phyloP scores from a whole-genome alignment of 2,888 invertebrate species.

The Ectemnius cavifrons region DNA sequence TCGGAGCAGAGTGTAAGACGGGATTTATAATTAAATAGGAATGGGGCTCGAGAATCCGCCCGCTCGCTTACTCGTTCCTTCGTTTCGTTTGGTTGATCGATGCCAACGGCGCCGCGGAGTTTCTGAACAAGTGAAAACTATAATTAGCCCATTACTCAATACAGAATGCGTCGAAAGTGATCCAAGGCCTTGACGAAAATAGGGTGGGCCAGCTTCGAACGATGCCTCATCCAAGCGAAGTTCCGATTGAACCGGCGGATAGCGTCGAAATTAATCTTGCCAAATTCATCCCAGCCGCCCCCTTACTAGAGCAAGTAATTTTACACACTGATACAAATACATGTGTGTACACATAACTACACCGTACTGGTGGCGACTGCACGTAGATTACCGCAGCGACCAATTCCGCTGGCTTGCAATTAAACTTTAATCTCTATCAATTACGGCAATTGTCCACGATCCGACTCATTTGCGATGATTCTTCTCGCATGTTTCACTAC shows the following conservation, averaged over 20 bases:
- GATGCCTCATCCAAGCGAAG: slow-evolving; percentile 18
- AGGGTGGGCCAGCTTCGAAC: slow-evolving; percentile 39
- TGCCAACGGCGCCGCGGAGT: slow-evolving; percentile 41
- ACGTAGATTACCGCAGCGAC: neutral
- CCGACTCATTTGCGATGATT: neutral
- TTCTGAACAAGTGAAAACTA: slow-evolving; percentile 64
- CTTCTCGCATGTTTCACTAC: neutral
- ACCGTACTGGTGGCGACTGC: neutral
- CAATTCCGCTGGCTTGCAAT: slow-evolving; percentile 2
- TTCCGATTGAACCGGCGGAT: slow-evolving; percentile 15
- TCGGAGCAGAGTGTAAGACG: neutral
- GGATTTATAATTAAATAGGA: slow-evolving; percentile 21
- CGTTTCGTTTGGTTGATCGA: slow-evolving; percentile 37
- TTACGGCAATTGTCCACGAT: neutral
- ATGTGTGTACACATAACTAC: neutral
- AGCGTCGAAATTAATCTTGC: neutral
- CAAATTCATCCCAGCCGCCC: neutral
- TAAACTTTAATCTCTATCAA: slow-evolving; percentile 7
- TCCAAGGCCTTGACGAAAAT: slow-evolving; percentile 66
- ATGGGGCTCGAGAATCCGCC: slow-evolving; percentile 10
- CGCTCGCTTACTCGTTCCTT: no score
- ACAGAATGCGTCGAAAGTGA: slow-evolving; percentile 66
- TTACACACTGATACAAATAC: neutral
- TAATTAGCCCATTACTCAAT: slow-evolving; percentile 70
- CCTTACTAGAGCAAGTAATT: neutral